Conservation (phyloP, 2,113 vertebrate species). For the Heterochromis multidens region DNA sequence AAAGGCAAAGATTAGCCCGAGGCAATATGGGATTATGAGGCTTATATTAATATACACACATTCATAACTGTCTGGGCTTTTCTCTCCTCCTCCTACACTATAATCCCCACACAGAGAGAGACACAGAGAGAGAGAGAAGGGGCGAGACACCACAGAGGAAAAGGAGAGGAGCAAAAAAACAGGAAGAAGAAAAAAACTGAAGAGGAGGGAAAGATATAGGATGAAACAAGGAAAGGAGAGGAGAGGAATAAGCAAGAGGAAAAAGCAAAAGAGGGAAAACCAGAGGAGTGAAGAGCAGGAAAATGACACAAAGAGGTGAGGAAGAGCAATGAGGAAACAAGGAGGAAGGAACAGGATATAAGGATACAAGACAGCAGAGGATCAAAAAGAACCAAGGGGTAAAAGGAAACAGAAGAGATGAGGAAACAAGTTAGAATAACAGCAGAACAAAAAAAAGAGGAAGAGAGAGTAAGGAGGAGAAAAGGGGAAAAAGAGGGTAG, state of each 20-base stretch:
- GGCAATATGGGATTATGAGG: constrained; percentile 14
- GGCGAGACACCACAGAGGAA: not conserved
- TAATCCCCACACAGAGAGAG: not conserved
- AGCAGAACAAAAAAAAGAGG: not conserved
- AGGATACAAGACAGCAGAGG: not conserved
- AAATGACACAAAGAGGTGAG: not conserved
- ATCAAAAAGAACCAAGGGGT: not conserved
- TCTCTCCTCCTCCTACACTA: not conserved
- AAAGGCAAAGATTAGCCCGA: not conserved
- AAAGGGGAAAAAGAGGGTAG: not conserved
- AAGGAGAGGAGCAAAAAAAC: not conserved
- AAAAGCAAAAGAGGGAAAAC: not conserved
- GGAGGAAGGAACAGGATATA: rapidly evolving
- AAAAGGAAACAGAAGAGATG: not conserved
- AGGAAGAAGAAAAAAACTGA: not conserved
- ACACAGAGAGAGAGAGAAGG: not conserved
- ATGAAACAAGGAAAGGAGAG: not conserved
- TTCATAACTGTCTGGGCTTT: not conserved
- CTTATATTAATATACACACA: not conserved
- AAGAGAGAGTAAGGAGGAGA: not conserved
- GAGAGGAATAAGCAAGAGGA: not conserved
- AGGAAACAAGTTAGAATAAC: not conserved
- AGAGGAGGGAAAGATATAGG: not conserved
- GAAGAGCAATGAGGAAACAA: not conserved
- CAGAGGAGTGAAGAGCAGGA: not conserved